Conservation (phyloP, 2,888 invertebrate species). For the Agrochola lota region DNA sequence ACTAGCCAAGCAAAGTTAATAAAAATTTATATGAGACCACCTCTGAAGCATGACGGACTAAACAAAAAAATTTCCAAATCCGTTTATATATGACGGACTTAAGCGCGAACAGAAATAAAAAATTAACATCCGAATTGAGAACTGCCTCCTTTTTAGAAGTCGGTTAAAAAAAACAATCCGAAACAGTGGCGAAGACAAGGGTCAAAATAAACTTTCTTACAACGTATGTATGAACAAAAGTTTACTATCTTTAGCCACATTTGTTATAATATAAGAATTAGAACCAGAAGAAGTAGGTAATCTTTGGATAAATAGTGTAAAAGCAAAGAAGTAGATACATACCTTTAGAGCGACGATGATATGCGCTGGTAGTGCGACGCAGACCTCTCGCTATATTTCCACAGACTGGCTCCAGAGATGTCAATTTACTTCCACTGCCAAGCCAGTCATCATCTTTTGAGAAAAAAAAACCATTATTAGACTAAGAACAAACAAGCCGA, state of each 20-base stretch:
- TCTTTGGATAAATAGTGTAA: neutral
- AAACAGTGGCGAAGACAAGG: neutral
- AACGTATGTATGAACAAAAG: too few species aligned
- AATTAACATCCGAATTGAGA: too few species aligned
- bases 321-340: neutral
- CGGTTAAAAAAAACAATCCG: neutral
- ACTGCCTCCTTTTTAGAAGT: too few species aligned
- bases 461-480: neutral
- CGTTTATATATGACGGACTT: too few species aligned
- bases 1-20: too few species aligned
- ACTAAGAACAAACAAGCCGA: neutral
- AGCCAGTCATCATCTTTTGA: constrained; percentile 85
- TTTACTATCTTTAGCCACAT: too few species aligned
- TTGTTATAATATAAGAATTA: neutral
- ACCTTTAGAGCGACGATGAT: constrained; percentile 51
- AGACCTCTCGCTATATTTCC: constrained; percentile 86
- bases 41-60: too few species aligned
- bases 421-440: constrained; percentile 85
- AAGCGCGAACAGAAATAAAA: too few species aligned
- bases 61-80: too few species aligned
- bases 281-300: neutral
- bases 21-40: too few species aligned
- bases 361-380: constrained; percentile 72
- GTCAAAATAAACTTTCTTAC: neutral
- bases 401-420: constrained; percentile 86